Base-by-base conservation (phyloP, 2,888 invertebrate species). In the Amblyteles armatorius region DNA sequence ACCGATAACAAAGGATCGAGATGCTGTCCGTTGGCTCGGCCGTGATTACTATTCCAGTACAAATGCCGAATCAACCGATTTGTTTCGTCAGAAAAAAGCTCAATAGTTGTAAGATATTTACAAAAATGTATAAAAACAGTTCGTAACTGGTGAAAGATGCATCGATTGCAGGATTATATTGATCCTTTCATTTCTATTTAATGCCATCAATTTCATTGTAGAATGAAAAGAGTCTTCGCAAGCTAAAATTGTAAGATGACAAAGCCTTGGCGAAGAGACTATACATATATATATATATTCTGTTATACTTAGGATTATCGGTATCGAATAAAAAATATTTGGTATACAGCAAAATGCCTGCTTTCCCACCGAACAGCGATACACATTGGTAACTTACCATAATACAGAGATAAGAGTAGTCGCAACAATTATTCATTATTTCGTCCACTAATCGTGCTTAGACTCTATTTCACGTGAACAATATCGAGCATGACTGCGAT, bases 241-340 rank as follows among this genome's bases (percentile, higher is more conserved):
- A 11, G 9, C 11, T 57, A n/a, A 16, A 73, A 80, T 50, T 11
- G 33, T 60, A 11, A 73, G n/a, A 68, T 57, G 26, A 63, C 5
- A 48, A 48, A 67, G 65, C 67, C 57, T 69, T 63, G 40, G 52
- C 50, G n/a, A 29, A 74, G 44, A 55, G 63, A 72, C 40, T 57
- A 13, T 57, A 57, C 26, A 22, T n/a, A 52, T 57, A 55, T 55
- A 44, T 44, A 44, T 78, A 40, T 73, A 73, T 79, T 69, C 33
- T 63, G 55, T 76, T 79, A 83, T 63, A 65, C 57, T 67, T 80
- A 29, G 57, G 33, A 40, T 65, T 60, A 79, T 71, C 44, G 22
- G 57, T 79, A 48, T 67, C 48, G n/a, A 76, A 83, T 79, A 57
- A 71, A 79, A 65, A 69, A 83, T 76, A 79, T 71, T 68, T 81